Evolutionary conservation across 2,797 vertebrate genomes (phyloP), one percentile per base, ranked within the genome.

Genomic region (Sphaeramia orbicularis): DNA sequence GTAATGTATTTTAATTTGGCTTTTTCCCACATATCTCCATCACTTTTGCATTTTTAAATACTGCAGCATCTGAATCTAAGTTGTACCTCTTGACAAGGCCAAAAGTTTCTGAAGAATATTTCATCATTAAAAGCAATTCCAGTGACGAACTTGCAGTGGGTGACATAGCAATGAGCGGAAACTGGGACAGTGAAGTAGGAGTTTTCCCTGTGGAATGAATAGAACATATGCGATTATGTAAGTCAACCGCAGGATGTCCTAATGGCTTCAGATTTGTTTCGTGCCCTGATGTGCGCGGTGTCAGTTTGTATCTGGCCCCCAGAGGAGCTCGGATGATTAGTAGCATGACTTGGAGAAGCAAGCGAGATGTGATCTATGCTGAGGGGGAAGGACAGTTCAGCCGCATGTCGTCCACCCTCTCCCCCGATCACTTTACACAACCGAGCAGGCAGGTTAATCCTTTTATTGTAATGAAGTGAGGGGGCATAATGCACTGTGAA

Each of bases 391-490:
- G 84, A 85, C 78, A 79, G 82, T 88, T 85, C 85, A 91, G 78
- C 67, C 66, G 40, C 69, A 24, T 64, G 60, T 67, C 42, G 30
- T 52, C 74, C 76, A 55, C 53, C 66, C 63, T 62, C 56, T 60
- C 73, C 63, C 69, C 83, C 71, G 63, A 89, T 88, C 82, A 68
- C 84, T 83, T 81, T 69, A 54, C 65, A 61, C 71, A 78, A 69
- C 74, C 52, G 14, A 8, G 40, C 44, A 32, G 65, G 75, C 82
- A 89, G 90, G 92, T 93, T 93, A 92, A 94, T 92, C 90, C 92
- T 93, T 93, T 94, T 91, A 94, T 93, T 93, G 89, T 94, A 93
- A 94, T 93, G 89, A 95, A 94, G 89, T 86, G 87, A 85, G 66
- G 84, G 67, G 66, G 64, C 77, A 82, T 87, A 85, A 92, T 91